These are phyloP conservation scores for Sebastiscus tertius DNA, from an alignment of 2,797 vertebrate genomes.

Conservation along the genomic window DNA sequence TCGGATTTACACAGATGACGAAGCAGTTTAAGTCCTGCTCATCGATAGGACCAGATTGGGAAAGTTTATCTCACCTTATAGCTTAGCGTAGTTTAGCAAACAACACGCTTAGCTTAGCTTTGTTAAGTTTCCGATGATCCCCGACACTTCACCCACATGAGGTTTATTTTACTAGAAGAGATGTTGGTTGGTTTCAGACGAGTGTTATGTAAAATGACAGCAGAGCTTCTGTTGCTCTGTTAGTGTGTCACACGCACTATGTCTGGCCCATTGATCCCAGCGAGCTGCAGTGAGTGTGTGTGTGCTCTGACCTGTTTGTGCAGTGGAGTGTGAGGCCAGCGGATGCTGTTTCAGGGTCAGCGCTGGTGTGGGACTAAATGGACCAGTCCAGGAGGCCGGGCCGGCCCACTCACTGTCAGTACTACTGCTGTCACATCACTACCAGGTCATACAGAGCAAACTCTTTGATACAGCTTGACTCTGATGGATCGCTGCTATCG, in stretches of 20 bases:
- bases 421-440: constrained; percentile 61
- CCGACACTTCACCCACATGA: background rate
- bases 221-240: constrained; percentile 33
- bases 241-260: constrained; percentile 60
- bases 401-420: constrained; percentile 62
- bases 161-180: background rate
- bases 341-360: constrained; percentile 82
- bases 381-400: constrained; percentile 67
- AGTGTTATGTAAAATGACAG: constrained; percentile 48
- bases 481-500: constrained; percentile 57
- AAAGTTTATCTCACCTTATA: background rate
- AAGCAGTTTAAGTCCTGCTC: constrained; percentile 49
- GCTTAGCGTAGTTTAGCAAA: background rate
- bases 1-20: constrained; percentile 47
- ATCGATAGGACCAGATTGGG: background rate
- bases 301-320: constrained; percentile 80
- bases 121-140: background rate
- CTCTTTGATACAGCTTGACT: constrained; percentile 55
- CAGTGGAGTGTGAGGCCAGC: constrained; percentile 80
- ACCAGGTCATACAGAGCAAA: constrained; percentile 51
- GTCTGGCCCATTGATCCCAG: constrained; percentile 70
- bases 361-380: constrained; percentile 75
- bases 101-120: background rate
- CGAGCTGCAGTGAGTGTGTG: constrained; percentile 29
- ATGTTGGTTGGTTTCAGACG: constrained; percentile 13